A percentile compares a stretch with the other conserved stretches of the same genome.
Conservation (phyloP, 2,113 vertebrate genomes). For the Callopanchax toddi region DNA sequence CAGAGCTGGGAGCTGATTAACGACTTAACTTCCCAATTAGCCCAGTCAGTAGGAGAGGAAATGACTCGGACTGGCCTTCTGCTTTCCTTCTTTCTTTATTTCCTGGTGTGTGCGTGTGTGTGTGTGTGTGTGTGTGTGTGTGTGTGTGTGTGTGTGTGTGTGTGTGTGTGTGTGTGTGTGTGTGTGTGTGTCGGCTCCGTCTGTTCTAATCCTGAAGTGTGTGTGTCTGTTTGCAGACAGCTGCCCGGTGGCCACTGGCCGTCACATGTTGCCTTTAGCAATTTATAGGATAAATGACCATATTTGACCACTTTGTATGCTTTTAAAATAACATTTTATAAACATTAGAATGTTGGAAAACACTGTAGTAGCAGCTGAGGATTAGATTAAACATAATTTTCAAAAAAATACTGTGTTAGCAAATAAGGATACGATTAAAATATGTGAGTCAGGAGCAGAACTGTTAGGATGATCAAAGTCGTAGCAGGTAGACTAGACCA, state of each 20-base stretch:
- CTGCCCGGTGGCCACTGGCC: conserved; percentile 34
- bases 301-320: too few relatives aligned
- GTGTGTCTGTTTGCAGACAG: conserved; percentile 39
- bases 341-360: too few relatives aligned
- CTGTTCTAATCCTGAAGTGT: conserved; percentile 55
- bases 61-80: conserved; percentile 54
- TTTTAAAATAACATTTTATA: too few relatives aligned
- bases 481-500: too few relatives aligned
- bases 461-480: too few relatives aligned
- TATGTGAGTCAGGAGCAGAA: too few relatives aligned
- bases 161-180: background rate
- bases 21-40: conserved; percentile 64
- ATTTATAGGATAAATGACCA: too few relatives aligned
- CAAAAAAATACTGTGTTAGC: too few relatives aligned
- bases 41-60: conserved; percentile 58
- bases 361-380: too few relatives aligned
- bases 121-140: conserved; percentile 41
- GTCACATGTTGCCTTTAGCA: conserved; percentile 58
- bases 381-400: too few relatives aligned
- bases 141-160: conserved; percentile 1
- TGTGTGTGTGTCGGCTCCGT: conserved; percentile 33
- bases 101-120: conserved; percentile 5
- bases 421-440: too few relatives aligned
- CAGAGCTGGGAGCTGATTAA: conserved; percentile 62
- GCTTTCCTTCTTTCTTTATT: conserved; percentile 51